Base-by-base conservation (phyloP, 35 echinoderm and acorn worm genomes). In the Diadema setosum region DNA sequence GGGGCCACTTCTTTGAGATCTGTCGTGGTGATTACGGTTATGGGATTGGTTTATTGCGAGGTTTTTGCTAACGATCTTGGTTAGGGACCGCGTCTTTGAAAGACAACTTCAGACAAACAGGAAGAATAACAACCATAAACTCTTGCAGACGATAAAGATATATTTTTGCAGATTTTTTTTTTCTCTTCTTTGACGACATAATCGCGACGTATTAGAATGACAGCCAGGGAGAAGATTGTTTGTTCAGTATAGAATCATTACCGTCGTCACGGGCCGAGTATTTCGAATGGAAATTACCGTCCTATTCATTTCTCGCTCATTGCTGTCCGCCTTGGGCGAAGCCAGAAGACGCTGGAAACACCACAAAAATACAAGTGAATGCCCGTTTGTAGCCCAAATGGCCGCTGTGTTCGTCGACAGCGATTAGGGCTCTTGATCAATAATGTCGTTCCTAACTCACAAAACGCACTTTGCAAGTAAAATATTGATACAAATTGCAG, bases 71-170 rank as follows among this genome's bases (percentile, higher is more conserved):
- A 67, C 63, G 63, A 67, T 67, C 30, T 67, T 67, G 63, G 63
- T 67, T 67, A 67, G 63, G 20, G 63, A 67, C 63, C 63, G 63
- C 63, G 63, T 34, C 37, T 67, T 55, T 67, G 30, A n/a, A n/a
- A n/a, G n/a, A n/a, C n/a, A n/a, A n/a, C 26, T 67, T 67, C 63
- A 35, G 73, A 78, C 73, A 78, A 78, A 78, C 73, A 78, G 73
- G 73, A 78, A 78, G 73, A 78, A 78, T 44, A 78, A 78, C 73
- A 78, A 78, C 73, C 73, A 78, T 78, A 39, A 78, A 78, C 39
- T 78, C 25, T 21, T 41, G 21, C n/a, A 78, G 33, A 44, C 44
- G 73, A 78, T 44, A 44, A 78, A 78, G 40, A 78, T 39, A 78
- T 78, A 35, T 78, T 78, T 7, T 35, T 78, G 27, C 29, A 78